Percentiles rank a stretch among this genome's conserved stretches.
These are phyloP conservation scores for Ciconia maguari DNA, from an alignment of 2,113 vertebrate species.

Conservation along the genomic window DNA sequence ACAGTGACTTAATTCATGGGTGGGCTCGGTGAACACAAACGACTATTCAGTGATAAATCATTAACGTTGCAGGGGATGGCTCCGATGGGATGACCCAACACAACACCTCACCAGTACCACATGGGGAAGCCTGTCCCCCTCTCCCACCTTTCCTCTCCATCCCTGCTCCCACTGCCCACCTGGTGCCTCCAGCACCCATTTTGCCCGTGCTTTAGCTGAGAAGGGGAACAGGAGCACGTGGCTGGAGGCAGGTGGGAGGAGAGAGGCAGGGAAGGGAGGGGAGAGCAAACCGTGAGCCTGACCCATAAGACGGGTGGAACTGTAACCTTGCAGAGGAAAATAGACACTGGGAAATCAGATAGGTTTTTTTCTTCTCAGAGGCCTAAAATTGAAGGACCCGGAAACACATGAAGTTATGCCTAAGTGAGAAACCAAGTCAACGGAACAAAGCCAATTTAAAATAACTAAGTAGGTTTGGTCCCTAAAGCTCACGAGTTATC, in stretches of 20 bases:
- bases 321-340: background rate
- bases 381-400: background rate
- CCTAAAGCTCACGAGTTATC: background rate
- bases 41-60: background rate
- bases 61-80: background rate
- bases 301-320: background rate
- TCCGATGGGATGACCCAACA: background rate
- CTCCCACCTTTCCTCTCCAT: background rate
- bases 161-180: background rate
- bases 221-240: background rate
- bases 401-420: background rate
- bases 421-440: conserved; percentile 28
- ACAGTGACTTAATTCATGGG: background rate
- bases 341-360: background rate
- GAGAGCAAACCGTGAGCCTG: background rate
- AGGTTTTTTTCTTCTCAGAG: background rate
- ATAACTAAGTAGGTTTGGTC: conserved; percentile 28
- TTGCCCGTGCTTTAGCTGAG: rapidly evolving
- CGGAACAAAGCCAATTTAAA: conserved; percentile 55
- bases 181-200: background rate
- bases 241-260: background rate
- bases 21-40: background rate
- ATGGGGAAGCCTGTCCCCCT: rapidly evolving
- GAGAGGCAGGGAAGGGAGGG: background rate
- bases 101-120: background rate